Base-by-base conservation (phyloP, 2,888 invertebrate species). In the Caenorhabditis doughertyi region DNA sequence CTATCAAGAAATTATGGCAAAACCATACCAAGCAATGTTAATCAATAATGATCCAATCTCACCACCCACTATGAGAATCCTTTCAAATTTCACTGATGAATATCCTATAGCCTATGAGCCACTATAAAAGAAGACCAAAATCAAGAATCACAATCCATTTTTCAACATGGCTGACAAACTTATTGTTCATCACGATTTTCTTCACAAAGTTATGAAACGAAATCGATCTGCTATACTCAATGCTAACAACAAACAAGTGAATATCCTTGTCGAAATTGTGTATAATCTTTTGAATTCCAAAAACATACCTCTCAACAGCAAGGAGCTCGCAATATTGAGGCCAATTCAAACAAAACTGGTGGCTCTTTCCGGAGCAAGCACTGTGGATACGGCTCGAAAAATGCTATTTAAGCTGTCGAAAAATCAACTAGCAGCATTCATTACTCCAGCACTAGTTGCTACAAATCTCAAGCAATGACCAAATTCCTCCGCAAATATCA, bases 61-160 rank as follows among this genome's bases (percentile, higher is more conserved):
- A n/a, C n/a, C n/a, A n/a, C n/a, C n/a, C n/a, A n/a, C n/a, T n/a
- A n/a, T n/a, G n/a, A n/a, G n/a, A n/a, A n/a, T n/a, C n/a, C n/a
- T n/a, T n/a, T n/a, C n/a, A n/a, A n/a, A n/a, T n/a, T n/a, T n/a
- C n/a, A n/a, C n/a, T n/a, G n/a, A n/a, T n/a, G n/a, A n/a, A 7
- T 56, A 27, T 42, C 70, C 70, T 0, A 55, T 70, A 3, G 56
- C 47, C 11, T 49, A 68, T 13, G 53, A 42, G 25, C 65, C 65
- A n/a, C n/a, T 47, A 49, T 49, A 25, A 35, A 49, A 65, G 65
- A 11, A 21, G n/a, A n/a, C n/a, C 21, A 27, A 55, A 9, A 39
- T 35, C 7, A 35, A 35, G 35, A 35, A 35, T 35, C 35, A 35
- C 35, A 35, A n/a, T n/a, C n/a, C n/a, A n/a, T n/a, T n/a, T n/a